Evolutionary conservation across 1,140 invertebrate species (phyloP).

Genomic region (Lucilia cuprina): DNA sequence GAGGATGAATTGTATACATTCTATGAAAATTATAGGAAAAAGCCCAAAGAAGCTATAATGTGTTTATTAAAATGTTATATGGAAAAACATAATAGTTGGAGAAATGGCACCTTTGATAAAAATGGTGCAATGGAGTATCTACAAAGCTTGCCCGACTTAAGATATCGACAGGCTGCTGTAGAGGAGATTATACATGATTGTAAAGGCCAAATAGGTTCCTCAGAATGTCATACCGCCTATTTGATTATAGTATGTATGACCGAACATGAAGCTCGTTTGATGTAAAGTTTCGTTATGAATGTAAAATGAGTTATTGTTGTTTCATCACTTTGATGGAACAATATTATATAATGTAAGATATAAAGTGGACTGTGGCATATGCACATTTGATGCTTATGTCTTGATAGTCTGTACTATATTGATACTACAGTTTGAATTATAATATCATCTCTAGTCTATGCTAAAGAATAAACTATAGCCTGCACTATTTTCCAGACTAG

Average conservation of each 20-base stretch:
- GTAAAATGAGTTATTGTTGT: too few species aligned
- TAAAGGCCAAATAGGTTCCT: slow-evolving; percentile 49
- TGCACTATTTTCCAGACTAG: too few species aligned
- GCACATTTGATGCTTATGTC: too few species aligned
- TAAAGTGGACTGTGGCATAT: too few species aligned
- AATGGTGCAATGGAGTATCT: slow-evolving; percentile 44
- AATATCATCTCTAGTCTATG: too few species aligned
- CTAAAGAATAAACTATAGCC: too few species aligned
- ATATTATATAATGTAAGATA: too few species aligned
- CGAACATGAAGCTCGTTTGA: too few species aligned
- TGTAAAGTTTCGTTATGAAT: too few species aligned
- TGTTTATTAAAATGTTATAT: slow-evolving; percentile 54
- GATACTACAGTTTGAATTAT: too few species aligned
- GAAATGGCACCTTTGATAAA: slow-evolving; percentile 50
- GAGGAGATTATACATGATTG: slow-evolving; percentile 48
- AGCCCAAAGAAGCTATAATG: slow-evolving; percentile 48
- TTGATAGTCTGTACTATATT: too few species aligned
- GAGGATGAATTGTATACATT: slow-evolving; percentile 50
- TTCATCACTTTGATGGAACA: too few species aligned
- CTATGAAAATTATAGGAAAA: slow-evolving; percentile 46
- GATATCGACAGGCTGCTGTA: slow-evolving; percentile 48
- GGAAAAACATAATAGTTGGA: slow-evolving; percentile 51
- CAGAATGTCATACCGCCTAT: slow-evolving; percentile 56
- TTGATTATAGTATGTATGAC: slow-evolving; percentile 43
- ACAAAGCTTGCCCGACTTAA: slow-evolving; percentile 47